These are phyloP conservation scores for Barnardius zonarius DNA, from an alignment of 2,113 vertebrate genomes.

Conservation along the genomic window DNA sequence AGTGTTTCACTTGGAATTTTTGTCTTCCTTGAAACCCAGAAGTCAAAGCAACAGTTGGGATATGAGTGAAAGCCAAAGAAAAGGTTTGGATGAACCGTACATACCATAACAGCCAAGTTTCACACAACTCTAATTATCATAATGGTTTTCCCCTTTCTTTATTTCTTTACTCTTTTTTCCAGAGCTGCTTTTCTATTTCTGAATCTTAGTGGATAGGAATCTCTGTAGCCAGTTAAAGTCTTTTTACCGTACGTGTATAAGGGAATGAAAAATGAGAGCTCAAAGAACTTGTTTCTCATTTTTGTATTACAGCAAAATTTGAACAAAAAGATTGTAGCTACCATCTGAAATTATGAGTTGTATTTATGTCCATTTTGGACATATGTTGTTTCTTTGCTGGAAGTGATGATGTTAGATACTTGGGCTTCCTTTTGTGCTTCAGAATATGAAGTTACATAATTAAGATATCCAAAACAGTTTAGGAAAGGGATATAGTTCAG, in stretches of 20 bases:
- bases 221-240: neutral
- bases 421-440: neutral
- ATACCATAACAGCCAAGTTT: slow-evolving; percentile 45
- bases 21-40: slow-evolving; percentile 57
- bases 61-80: slow-evolving; percentile 52
- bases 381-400: neutral
- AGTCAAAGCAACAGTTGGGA: slow-evolving; percentile 57
- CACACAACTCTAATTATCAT: slow-evolving; percentile 32
- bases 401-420: neutral
- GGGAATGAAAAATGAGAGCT: neutral
- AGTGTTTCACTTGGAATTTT: slow-evolving; percentile 37
- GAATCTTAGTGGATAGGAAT: neutral
- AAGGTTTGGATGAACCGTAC: slow-evolving; percentile 30
- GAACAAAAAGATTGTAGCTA: neutral
- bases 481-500: neutral
- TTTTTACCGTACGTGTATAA: neutral
- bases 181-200: neutral
- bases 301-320: neutral
- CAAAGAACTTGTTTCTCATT: neutral
- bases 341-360: neutral
- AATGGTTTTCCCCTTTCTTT: slow-evolving; percentile 27
- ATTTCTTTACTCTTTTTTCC: neutral
- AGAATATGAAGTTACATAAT: neutral
- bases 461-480: neutral
- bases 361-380: neutral